Conservation (phyloP, 2,113 vertebrate species). For the Narcine bancroftii region DNA sequence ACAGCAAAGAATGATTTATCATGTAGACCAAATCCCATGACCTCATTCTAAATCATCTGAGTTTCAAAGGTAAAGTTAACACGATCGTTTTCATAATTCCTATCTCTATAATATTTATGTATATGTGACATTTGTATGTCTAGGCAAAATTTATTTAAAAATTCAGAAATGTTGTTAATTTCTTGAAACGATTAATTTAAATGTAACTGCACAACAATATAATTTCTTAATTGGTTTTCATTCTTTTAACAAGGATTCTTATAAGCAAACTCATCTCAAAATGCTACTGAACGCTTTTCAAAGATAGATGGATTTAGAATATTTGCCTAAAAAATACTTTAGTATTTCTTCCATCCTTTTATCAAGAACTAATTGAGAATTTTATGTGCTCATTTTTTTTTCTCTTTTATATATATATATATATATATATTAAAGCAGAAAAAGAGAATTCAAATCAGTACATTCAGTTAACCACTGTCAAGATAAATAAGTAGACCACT, state of each 20-base stretch:
- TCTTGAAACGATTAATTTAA: background rate
- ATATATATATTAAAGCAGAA: too few species aligned
- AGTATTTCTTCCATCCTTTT: background rate
- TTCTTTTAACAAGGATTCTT: background rate
- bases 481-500: background rate
- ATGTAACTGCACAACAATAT: background rate
- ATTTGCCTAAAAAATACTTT: background rate
- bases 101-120: background rate
- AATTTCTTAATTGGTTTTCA: background rate
- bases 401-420: too few species aligned
- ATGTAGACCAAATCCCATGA: slow-evolving; percentile 25
- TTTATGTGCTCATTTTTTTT: too few species aligned
- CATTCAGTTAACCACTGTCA: background rate
- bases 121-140: background rate
- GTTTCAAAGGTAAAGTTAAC: slow-evolving; percentile 17
- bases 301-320: background rate
- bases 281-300: background rate
- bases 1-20: slow-evolving; percentile 33
- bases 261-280: background rate
- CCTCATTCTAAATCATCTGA: slow-evolving; percentile 22
- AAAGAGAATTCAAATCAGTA: too few species aligned
- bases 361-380: background rate
- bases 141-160: background rate
- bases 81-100: background rate
- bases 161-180: background rate